phyloP scores from a whole-genome alignment of 2,888 invertebrate genomes.

The Spialia ferax region DNA sequence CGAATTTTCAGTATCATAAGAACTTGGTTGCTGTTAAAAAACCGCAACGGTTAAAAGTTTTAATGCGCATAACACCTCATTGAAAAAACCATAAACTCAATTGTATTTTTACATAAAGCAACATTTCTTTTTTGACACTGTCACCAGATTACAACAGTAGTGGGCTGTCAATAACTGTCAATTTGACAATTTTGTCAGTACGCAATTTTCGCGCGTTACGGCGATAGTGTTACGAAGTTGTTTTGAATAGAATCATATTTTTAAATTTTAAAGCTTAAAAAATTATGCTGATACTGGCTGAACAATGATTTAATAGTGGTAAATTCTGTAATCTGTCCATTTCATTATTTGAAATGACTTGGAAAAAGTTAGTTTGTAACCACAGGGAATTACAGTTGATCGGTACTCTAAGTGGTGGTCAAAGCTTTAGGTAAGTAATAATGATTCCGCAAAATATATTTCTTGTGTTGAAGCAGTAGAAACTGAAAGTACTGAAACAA shows the following conservation, averaged over 20 bases:
- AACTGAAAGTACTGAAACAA: no score
- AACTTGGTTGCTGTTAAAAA: not conserved
- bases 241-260: no score
- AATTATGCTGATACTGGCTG: no score
- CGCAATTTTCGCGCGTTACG: not conserved
- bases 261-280: no score
- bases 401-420: conserved; percentile 92
- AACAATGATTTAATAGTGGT: no score
- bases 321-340: no score
- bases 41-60: not conserved
- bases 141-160: not conserved
- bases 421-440: conserved; percentile 92
- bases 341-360: conserved; percentile 59
- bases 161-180: no score
- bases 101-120: not conserved
- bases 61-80: not conserved
- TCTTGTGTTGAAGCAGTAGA: not conserved
- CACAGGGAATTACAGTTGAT: conserved; percentile 87
- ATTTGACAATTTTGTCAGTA: not conserved
- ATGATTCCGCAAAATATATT: conserved; percentile 8
- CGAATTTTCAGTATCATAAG: no score
- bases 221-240: no score
- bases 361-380: conserved; percentile 85
- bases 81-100: not conserved
- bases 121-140: not conserved